These are phyloP conservation scores for Ormyrus pomaceus DNA, from an alignment of 2,888 invertebrate genomes.

Conservation along the genomic window DNA sequence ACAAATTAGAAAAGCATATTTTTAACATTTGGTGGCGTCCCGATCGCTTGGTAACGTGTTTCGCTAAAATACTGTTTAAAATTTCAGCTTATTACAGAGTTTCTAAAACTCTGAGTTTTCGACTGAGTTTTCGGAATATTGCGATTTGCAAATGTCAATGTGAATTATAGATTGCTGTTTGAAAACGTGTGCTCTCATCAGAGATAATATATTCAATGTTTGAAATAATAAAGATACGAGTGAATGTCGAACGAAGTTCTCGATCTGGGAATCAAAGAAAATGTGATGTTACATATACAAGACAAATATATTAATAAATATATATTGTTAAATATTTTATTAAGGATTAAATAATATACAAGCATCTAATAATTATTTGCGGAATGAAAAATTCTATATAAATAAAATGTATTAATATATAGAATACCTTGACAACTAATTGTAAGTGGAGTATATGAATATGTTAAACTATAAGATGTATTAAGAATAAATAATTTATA, in stretches of 20 bases:
- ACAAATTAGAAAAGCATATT: too few relatives aligned
- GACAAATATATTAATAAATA: not conserved
- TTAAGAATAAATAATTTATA: too few relatives aligned
- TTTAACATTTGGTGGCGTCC: too few relatives aligned
- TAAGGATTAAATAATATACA: constrained; percentile 16
- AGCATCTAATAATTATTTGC: not conserved
- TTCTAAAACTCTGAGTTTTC: not conserved
- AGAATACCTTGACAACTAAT: too few relatives aligned
- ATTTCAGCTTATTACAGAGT: not conserved
- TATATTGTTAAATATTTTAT: constrained; percentile 39
- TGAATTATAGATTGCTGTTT: constrained; percentile 9
- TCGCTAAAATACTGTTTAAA: not conserved
- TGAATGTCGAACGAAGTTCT: constrained; percentile 22
- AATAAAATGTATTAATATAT: too few relatives aligned
- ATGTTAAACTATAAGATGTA: too few relatives aligned
- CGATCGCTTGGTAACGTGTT: too few relatives aligned
- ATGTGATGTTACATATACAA: constrained; percentile 23
- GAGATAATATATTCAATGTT: not conserved
- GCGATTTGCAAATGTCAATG: not conserved
- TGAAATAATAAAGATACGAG: not conserved
- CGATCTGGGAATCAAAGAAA: constrained; percentile 5
- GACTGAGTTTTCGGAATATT: not conserved
- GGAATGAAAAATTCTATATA: not conserved
- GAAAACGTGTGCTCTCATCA: not conserved
- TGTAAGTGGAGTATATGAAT: too few relatives aligned